Percentiles rank a stretch among this genome's conserved stretches.
Conservation (phyloP, 2,797 vertebrate genomes). For the Heterohyrax brucei region DNA sequence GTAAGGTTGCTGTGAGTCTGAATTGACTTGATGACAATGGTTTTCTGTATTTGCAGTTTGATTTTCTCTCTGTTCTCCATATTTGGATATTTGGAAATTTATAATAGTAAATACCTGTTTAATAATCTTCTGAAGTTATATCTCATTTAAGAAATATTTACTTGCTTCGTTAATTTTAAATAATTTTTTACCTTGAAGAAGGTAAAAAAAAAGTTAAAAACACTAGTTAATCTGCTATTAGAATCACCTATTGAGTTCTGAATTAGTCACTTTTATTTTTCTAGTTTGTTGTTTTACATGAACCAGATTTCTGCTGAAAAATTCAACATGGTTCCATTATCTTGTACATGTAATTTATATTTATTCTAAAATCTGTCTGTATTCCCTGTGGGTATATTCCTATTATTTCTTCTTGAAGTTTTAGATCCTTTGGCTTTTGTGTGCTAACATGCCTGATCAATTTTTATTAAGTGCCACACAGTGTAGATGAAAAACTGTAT, state of each 20-base stretch:
- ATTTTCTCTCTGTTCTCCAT: not conserved
- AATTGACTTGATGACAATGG: no score
- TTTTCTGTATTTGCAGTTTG: not conserved
- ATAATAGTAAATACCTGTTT: not conserved
- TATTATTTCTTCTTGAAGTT: not conserved
- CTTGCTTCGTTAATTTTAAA: not conserved
- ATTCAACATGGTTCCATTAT: slow-evolving; percentile 12
- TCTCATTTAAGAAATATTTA: not conserved
- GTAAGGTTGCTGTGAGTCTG: no score
- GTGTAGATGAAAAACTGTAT: not conserved
- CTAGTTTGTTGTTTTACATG: not conserved
- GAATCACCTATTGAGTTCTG: not conserved
- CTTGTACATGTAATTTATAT: not conserved
- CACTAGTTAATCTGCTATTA: not conserved
- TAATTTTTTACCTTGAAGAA: not conserved
- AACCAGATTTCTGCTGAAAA: not conserved
- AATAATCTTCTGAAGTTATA: not conserved
- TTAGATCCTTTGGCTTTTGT: not conserved
- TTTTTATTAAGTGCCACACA: slow-evolving; percentile 21
- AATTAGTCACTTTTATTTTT: not conserved
- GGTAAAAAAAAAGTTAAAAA: not conserved
- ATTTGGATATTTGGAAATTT: not conserved
- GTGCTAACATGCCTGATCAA: not conserved
- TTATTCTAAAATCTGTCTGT: not conserved
- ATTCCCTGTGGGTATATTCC: not conserved